phyloP scores from a whole-genome alignment of 2,797 vertebrate genomes.

The Sebastes vulpes region DNA sequence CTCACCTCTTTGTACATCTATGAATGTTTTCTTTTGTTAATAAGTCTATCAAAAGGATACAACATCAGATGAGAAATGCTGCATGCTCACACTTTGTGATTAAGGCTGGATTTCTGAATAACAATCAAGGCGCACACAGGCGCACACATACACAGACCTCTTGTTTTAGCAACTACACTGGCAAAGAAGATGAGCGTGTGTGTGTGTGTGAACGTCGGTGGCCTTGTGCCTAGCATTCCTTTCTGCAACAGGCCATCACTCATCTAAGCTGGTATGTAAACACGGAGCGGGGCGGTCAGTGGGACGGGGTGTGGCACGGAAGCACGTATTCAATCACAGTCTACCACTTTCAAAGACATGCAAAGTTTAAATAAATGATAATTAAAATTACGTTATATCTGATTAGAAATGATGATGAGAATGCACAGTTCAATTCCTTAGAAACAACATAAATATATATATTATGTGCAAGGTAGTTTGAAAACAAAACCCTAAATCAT shows the following conservation, averaged over 20 bases:
- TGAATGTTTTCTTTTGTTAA: slow-evolving; percentile 65
- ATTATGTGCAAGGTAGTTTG: background rate
- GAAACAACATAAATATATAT: background rate
- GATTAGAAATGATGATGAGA: too few species aligned
- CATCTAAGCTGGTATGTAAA: slow-evolving; percentile 80
- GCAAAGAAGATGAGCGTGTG: slow-evolving; percentile 31
- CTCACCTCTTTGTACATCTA: slow-evolving; percentile 46
- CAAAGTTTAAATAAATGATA: background rate
- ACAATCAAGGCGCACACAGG: background rate
- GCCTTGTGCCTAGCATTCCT: slow-evolving; percentile 74
- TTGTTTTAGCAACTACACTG: slow-evolving; percentile 26
- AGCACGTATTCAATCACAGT: slow-evolving; percentile 42
- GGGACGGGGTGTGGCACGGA: slow-evolving; percentile 59
- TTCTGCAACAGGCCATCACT: slow-evolving; percentile 68
- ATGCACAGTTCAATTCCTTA: background rate
- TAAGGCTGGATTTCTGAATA: slow-evolving; percentile 36
- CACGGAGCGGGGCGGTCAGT: slow-evolving; percentile 58
- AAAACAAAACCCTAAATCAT: slow-evolving; percentile 19
- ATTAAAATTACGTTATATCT: background rate
- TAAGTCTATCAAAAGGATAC: slow-evolving; percentile 62
- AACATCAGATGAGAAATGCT: slow-evolving; percentile 47
- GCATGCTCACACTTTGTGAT: slow-evolving; percentile 38
- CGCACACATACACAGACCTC: slow-evolving; percentile 3
- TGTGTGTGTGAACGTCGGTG: slow-evolving; percentile 28
- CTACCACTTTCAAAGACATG: slow-evolving; percentile 12